Percentiles rank a stretch among this genome's conserved stretches.
Conservation (phyloP, 2,113 vertebrate species). For the Bos javanicus region DNA sequence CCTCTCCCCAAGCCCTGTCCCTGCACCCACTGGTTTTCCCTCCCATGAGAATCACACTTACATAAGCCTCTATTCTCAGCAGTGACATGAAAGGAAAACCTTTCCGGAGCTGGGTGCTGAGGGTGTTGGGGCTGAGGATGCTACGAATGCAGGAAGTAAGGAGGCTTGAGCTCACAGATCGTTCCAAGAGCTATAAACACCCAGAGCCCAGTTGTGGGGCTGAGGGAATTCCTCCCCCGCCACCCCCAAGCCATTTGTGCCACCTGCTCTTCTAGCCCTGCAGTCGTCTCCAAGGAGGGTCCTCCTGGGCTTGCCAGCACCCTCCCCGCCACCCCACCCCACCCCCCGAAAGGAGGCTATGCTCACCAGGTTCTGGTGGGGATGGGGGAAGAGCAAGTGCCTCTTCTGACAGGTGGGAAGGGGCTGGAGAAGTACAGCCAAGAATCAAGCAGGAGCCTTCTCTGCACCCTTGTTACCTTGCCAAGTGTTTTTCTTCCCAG, state of each 20-base stretch:
- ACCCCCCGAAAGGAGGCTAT: slow-evolving; percentile 10
- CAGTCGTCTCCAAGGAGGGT: slow-evolving; percentile 73
- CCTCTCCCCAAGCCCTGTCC: not conserved
- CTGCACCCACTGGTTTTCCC: not conserved
- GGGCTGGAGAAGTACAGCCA: not conserved
- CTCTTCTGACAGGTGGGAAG: too few relatives aligned
- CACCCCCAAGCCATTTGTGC: slow-evolving; percentile 76
- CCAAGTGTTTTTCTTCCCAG: not conserved
- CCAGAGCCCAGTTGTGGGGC: slow-evolving; percentile 67
- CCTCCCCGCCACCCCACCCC: slow-evolving; percentile 35
- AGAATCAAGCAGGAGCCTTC: not conserved
- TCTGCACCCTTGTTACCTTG: not conserved
- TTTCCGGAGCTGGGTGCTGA: slow-evolving; percentile 47
- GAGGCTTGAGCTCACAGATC: slow-evolving; percentile 62
- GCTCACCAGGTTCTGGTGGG: not conserved
- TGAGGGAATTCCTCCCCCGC: slow-evolving; percentile 78
- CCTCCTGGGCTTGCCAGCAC: slow-evolving; percentile 65
- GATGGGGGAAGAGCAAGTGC: not conserved
- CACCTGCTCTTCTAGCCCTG: slow-evolving; percentile 83
- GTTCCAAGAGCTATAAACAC: slow-evolving; percentile 74
- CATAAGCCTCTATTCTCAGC: slow-evolving; percentile 68
- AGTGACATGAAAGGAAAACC: slow-evolving; percentile 45
- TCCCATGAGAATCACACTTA: slow-evolving; percentile 33
- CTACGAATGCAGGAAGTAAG: slow-evolving; percentile 65
- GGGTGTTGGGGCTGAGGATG: slow-evolving; percentile 33